Conservation (phyloP, 1,140 invertebrate genomes). For the Cephus cinctus region DNA sequence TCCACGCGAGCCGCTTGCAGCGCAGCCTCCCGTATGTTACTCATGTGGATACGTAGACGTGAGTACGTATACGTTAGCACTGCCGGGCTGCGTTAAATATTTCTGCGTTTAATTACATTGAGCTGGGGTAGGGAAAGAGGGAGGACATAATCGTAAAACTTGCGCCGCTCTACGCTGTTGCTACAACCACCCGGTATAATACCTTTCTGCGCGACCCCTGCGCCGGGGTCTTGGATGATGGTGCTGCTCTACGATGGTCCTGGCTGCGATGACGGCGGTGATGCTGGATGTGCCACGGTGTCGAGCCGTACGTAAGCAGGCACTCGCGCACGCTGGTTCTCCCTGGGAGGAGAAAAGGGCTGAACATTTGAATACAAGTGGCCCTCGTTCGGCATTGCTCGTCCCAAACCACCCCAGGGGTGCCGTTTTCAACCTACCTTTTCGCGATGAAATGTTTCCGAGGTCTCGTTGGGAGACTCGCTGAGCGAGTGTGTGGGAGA, state of each 20-base stretch:
- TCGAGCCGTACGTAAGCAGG: too few species aligned
- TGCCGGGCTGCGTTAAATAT: conserved; percentile 22
- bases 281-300: neutral
- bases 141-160: conserved; percentile 32
- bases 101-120: conserved; percentile 32
- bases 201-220: neutral
- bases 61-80: conserved; percentile 5
- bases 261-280: neutral
- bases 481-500: too few species aligned
- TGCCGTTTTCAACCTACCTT: conserved; percentile 11
- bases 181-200: too few species aligned
- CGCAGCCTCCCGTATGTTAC: too few species aligned
- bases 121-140: conserved; percentile 1
- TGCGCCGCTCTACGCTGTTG: conserved; percentile 20
- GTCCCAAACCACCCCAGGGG: conserved; percentile 7
- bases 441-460: neutral
- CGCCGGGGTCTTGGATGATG: neutral
- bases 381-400: conserved; percentile 12
- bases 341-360: conserved; percentile 1
- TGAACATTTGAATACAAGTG: conserved; percentile 23
- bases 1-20: too few species aligned
- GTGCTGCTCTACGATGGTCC: neutral
- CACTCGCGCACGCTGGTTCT: too few species aligned
- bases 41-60: neutral
- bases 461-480: too few species aligned